phyloP scores from a whole-genome alignment of 2,888 invertebrate genomes.

The Drosophila mulleri region DNA sequence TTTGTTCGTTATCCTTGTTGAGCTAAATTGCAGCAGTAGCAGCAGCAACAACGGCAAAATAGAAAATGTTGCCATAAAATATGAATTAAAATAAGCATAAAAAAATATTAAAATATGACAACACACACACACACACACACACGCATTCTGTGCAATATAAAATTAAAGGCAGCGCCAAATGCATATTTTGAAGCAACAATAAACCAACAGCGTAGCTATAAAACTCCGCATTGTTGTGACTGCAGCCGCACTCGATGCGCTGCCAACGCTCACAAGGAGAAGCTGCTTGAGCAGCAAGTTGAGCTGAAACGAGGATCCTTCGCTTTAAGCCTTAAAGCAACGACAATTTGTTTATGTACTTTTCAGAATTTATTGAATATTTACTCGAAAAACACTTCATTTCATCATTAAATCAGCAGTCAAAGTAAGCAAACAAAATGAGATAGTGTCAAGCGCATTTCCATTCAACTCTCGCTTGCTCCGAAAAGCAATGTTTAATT shows the following conservation, averaged over 20 bases:
- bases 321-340: no score
- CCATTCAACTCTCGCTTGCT: not conserved
- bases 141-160: slow-evolving; percentile 11
- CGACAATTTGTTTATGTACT: no score
- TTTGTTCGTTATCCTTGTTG: slow-evolving; percentile 49
- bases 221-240: slow-evolving; percentile 39
- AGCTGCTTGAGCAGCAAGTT: no score
- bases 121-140: no score
- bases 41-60: not conserved
- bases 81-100: slow-evolving; percentile 24
- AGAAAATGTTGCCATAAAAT: slow-evolving; percentile 34
- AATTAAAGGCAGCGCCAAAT: slow-evolving; percentile 44
- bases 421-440: not conserved
- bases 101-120: slow-evolving; percentile 10
- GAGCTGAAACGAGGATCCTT: not conserved
- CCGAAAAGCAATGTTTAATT: slow-evolving; percentile 17
- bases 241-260: slow-evolving; percentile 6
- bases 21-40: slow-evolving; percentile 22
- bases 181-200: slow-evolving; percentile 41
- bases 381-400: not conserved
- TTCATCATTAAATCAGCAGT: not conserved
- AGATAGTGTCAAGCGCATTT: not conserved
- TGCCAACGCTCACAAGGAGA: slow-evolving; percentile 7
- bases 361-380: not conserved
- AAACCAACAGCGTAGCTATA: slow-evolving; percentile 34